Conservation (phyloP, 2,113 vertebrate species). For the Aplodontia rufa region DNA sequence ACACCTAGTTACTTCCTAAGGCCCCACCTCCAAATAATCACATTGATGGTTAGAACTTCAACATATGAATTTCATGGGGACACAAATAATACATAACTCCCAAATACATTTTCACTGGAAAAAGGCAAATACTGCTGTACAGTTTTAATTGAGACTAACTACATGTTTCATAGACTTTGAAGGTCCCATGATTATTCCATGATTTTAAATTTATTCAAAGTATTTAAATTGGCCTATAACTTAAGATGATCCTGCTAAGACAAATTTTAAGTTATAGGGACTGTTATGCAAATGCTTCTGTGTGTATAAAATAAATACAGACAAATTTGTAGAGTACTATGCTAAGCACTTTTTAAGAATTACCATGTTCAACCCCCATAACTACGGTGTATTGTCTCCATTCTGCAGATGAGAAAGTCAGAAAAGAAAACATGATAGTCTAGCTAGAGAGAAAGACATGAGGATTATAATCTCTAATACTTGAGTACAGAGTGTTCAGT, state of each 20-base stretch:
- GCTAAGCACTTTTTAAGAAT: background rate
- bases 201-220: background rate
- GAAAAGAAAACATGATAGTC: background rate
- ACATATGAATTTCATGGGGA: background rate
- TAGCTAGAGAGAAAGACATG: background rate
- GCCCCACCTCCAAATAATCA: background rate
- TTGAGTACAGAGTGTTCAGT: background rate
- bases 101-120: background rate
- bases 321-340: background rate
- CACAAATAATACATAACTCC: background rate
- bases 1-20: background rate
- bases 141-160: background rate
- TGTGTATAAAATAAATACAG: background rate
- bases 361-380: background rate
- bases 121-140: background rate
- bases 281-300: background rate
- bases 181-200: background rate
- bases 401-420: background rate
- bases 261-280: background rate
- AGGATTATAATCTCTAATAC: background rate
- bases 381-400: background rate
- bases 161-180: background rate
- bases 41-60: no score
- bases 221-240: background rate
- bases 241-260: background rate